Percentiles rank a stretch among this genome's conserved stretches.
phyloP scores from a whole-genome alignment of 2,888 invertebrate genomes.

The Fragum sueziense region DNA sequence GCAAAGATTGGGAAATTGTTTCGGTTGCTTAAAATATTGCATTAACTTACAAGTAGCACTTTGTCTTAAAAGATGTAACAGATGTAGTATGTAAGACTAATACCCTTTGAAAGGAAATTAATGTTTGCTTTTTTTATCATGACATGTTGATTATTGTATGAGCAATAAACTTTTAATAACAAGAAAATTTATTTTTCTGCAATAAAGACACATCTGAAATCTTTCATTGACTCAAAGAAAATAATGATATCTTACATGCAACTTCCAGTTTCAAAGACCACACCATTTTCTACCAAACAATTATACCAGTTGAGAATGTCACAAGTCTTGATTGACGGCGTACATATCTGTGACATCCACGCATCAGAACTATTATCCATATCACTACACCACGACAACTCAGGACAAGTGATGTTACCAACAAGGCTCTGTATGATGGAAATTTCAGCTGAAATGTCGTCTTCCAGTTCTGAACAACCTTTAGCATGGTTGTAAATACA shows the following conservation, averaged over 20 bases:
- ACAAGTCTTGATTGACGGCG: neutral
- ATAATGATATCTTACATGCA: neutral
- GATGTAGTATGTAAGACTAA: too few species aligned
- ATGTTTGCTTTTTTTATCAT: too few species aligned
- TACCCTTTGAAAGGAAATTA: too few species aligned
- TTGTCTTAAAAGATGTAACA: too few species aligned
- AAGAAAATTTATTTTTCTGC: too few species aligned
- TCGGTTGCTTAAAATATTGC: too few species aligned
- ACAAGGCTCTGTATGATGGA: slow-evolving; percentile 39
- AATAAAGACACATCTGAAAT: too few species aligned
- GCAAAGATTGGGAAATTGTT: too few species aligned
- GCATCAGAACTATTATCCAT: slow-evolving; percentile 6
- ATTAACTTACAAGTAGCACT: too few species aligned
- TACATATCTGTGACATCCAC: slow-evolving; percentile 33
- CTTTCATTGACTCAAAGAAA: too few species aligned
- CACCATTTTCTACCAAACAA: slow-evolving; percentile 5
- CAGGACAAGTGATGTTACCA: slow-evolving; percentile 44
- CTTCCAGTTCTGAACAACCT: slow-evolving; percentile 26
- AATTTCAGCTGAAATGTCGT: slow-evolving; percentile 30
- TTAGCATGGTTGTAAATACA: slow-evolving; percentile 37
- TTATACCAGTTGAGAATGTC: slow-evolving; percentile 4
- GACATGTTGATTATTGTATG: too few species aligned
- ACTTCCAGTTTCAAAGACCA: neutral
- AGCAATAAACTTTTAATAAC: too few species aligned
- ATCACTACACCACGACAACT: slow-evolving; percentile 35